Conservation (phyloP, 2,888 invertebrate genomes). For the Archips crataeganus region DNA sequence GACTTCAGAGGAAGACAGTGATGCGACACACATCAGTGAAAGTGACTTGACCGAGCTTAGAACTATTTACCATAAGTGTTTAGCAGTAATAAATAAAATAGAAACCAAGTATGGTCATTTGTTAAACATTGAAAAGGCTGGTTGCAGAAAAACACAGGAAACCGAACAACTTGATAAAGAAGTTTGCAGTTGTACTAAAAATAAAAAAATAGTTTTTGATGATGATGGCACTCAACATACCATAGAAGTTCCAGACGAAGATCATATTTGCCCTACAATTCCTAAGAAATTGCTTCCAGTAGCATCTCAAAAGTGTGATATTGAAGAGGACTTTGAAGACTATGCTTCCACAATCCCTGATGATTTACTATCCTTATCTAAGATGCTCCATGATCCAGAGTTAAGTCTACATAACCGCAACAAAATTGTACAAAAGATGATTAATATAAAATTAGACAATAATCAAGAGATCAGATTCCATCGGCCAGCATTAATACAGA, state of each 20-base stretch:
- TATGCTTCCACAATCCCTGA: conserved; percentile 59
- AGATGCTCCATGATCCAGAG: conserved; percentile 59
- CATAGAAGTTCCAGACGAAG: conserved; percentile 50
- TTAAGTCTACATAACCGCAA: conserved; percentile 59
- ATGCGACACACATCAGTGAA: conserved; percentile 50
- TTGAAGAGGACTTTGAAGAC: conserved; percentile 63
- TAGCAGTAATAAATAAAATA: conserved; percentile 68
- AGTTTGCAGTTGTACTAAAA: conserved; percentile 63
- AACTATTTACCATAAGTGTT: conserved; percentile 69
- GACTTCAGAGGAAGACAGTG: conserved; percentile 23
- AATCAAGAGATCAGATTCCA: conserved; percentile 64
- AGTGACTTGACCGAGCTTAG: conserved; percentile 69
- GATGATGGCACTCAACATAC: conserved; percentile 67
- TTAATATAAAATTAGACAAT: conserved; percentile 58
- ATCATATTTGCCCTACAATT: conserved; percentile 65
- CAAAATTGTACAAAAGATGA: conserved; percentile 67
- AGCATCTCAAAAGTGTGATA: conserved; percentile 42
- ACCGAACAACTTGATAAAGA: conserved; percentile 44
- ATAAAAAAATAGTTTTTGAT: conserved; percentile 74
- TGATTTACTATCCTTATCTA: conserved; percentile 57
- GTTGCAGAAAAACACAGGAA: conserved; percentile 34
- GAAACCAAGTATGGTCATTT: conserved; percentile 77
- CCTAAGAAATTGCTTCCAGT: conserved; percentile 49
- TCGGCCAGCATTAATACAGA: conserved; percentile 61
- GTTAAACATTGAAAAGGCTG: conserved; percentile 54